Percentiles rank a stretch among this genome's conserved stretches.
These are phyloP conservation scores for Spicauda simplicius DNA, from an alignment of 2,888 invertebrate genomes.

Conservation along the genomic window DNA sequence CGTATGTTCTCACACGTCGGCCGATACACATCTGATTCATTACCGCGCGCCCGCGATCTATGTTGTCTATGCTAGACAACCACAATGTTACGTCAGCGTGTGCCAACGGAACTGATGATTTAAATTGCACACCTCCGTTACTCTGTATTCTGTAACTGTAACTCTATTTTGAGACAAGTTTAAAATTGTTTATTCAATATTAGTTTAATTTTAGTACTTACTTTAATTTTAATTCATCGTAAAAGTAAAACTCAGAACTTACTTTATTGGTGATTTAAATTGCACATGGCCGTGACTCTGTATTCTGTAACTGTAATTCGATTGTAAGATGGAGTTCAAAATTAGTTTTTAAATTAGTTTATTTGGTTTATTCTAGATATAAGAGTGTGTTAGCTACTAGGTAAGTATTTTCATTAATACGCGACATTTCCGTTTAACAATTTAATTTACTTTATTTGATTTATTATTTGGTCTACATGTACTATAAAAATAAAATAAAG, in stretches of 20 bases:
- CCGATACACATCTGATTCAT: constrained; percentile 84
- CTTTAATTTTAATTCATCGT: too few species aligned
- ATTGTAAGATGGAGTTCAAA: too few species aligned
- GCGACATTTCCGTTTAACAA: too few species aligned
- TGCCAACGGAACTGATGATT: constrained; percentile 37
- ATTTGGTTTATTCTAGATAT: too few species aligned
- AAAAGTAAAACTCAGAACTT: too few species aligned
- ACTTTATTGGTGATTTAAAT: too few species aligned
- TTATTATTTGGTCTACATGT: background rate
- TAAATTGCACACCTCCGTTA: constrained; percentile 33
- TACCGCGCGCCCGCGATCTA: constrained; percentile 70
- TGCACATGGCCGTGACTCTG: too few species aligned
- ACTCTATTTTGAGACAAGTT: background rate
- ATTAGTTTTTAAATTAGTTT: too few species aligned
- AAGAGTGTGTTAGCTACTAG: too few species aligned
- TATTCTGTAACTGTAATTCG: too few species aligned
- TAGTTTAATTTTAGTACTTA: background rate
- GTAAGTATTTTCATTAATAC: too few species aligned
- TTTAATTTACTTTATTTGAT: background rate
- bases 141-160: constrained; percentile 31
- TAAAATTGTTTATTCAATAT: background rate
- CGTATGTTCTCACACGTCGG: constrained; percentile 83
- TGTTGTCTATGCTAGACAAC: constrained; percentile 60
- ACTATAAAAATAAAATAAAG: background rate
- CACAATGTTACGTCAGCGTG: constrained; percentile 36